Conservation (phyloP, 2,888 invertebrate genomes). For the Congeria kusceri region DNA sequence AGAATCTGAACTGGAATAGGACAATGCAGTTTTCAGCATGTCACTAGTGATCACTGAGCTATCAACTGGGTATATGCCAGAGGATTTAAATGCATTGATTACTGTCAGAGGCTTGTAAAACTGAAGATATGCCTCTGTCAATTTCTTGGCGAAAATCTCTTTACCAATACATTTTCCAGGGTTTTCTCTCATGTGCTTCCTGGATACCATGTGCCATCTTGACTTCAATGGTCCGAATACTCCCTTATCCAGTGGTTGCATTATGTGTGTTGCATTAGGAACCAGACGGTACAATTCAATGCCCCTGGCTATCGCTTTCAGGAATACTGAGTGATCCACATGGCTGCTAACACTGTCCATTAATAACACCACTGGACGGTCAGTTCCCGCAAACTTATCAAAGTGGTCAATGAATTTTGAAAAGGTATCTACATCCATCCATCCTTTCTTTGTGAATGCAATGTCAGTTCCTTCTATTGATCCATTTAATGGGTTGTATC, state of each 20-base stretch:
- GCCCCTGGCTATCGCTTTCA: conserved; percentile 25
- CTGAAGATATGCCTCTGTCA: conserved; percentile 40
- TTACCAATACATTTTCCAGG: conserved; percentile 32
- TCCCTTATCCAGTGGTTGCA: conserved; percentile 58
- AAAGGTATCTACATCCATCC: conserved; percentile 37
- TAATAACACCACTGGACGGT: conserved; percentile 46
- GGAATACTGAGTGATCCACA: conserved; percentile 28
- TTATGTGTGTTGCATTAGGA: conserved; percentile 56
- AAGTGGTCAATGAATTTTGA: conserved; percentile 49
- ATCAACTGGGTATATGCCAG: conserved; percentile 1
- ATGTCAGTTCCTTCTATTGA: conserved; percentile 34
- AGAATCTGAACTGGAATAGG: no score
- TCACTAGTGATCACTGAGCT: conserved; percentile 6
- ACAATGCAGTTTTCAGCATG: background rate
- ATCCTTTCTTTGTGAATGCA: conserved; percentile 37
- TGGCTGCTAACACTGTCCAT: conserved; percentile 50
- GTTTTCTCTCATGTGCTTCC: conserved; percentile 40
- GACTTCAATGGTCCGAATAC: no score
- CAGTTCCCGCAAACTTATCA: conserved; percentile 38
- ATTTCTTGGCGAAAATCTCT: conserved; percentile 43
- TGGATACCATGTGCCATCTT: no score
- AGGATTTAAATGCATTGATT: conserved; percentile 14
- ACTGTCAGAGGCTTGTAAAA: conserved; percentile 55
- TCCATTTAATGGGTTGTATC: conserved; percentile 48
- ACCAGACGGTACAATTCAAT: conserved; percentile 49